phyloP scores from a whole-genome alignment of 1,140 invertebrate species.

The Heliothis virescens region DNA sequence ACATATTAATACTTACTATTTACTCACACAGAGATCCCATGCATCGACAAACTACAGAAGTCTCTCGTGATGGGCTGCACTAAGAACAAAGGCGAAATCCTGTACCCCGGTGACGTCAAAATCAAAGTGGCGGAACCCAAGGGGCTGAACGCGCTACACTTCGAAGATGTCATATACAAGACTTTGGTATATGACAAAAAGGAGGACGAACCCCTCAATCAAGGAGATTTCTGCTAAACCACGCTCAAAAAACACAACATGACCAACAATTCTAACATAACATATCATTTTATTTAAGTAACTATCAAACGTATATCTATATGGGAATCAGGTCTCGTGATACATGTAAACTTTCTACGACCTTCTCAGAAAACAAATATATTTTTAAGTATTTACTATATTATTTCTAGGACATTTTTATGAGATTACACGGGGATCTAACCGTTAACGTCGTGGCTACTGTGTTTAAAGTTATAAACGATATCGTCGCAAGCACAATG shows the following conservation, averaged over 20 bases:
- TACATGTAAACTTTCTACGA: conserved; percentile 1
- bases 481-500: conserved; percentile 34
- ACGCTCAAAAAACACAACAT: conserved; percentile 29
- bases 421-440: conserved; percentile 6
- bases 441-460: neutral
- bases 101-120: conserved; percentile 87
- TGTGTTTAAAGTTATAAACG: conserved; percentile 25
- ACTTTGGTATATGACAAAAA: conserved; percentile 84
- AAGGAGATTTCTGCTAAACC: conserved; percentile 80
- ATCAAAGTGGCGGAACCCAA: conserved; percentile 92
- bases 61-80: conserved; percentile 88
- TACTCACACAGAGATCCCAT: conserved; percentile 87
- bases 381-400: conserved; percentile 1
- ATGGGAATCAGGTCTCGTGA: neutral
- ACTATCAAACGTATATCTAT: neutral
- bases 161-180: conserved; percentile 87
- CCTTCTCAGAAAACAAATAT: conserved; percentile 18
- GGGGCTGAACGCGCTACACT: conserved; percentile 88
- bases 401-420: conserved; percentile 9
- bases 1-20: neutral
- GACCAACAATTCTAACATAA: conserved; percentile 35
- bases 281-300: conserved; percentile 33
- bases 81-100: conserved; percentile 86
- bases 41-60: conserved; percentile 91
- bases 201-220: conserved; percentile 86